Percentiles rank a stretch among this genome's conserved stretches.
Conservation (phyloP, 1,140 invertebrate species). For the Chrysoperla carnea region DNA sequence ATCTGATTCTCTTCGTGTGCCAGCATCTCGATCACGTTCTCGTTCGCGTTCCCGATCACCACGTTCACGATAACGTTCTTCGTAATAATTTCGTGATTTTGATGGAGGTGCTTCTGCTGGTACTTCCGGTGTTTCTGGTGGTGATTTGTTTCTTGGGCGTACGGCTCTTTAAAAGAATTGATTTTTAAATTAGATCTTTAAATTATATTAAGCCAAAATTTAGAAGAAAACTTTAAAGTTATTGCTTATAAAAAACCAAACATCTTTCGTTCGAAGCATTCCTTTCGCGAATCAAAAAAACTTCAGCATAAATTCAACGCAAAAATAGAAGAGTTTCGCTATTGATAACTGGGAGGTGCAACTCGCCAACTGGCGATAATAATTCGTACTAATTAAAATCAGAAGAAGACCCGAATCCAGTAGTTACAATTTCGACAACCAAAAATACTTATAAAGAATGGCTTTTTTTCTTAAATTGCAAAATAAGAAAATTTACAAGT, state of each 20-base stretch:
- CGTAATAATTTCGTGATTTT: slow-evolving; percentile 49
- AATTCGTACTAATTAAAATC: too few species aligned
- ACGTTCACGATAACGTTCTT: slow-evolving; percentile 59
- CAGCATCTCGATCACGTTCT: slow-evolving; percentile 27
- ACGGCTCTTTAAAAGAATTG: slow-evolving; percentile 23
- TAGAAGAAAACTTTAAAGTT: slow-evolving; percentile 36
- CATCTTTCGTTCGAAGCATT: slow-evolving; percentile 9
- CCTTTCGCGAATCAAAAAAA: slow-evolving; percentile 1
- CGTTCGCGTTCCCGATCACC: slow-evolving; percentile 34
- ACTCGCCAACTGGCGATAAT: too few species aligned
- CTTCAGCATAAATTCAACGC: too few species aligned
- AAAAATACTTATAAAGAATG: too few species aligned
- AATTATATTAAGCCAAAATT: slow-evolving; percentile 33
- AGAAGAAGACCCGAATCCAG: too few species aligned
- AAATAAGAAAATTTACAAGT: too few species aligned
- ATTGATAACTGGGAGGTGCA: too few species aligned
- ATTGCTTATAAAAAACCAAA: slow-evolving; percentile 20
- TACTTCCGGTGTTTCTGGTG: slow-evolving; percentile 32
- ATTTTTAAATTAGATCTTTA: slow-evolving; percentile 16
- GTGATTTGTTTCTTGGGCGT: slow-evolving; percentile 32
- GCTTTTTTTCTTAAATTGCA: too few species aligned
- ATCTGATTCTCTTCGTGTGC: slow-evolving; percentile 40
- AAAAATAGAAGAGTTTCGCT: too few species aligned
- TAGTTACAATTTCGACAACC: too few species aligned
- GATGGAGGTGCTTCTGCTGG: slow-evolving; percentile 32